Evolutionary conservation across 2,888 invertebrate species (phyloP).

Genomic region (Melitaea athalia): DNA sequence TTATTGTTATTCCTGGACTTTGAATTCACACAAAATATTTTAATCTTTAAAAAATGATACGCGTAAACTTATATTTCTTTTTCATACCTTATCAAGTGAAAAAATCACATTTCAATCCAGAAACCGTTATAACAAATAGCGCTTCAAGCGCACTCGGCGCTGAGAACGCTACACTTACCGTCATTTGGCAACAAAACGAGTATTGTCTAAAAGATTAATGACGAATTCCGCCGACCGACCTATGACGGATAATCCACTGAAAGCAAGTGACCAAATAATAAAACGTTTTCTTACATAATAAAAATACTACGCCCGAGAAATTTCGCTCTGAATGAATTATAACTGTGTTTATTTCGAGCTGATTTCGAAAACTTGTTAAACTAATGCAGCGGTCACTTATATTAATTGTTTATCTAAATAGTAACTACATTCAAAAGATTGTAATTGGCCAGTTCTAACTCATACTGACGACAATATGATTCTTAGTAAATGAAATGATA

Average conservation of each 20-base stretch:
- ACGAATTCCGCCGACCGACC: constrained; percentile 32
- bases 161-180: constrained; percentile 31
- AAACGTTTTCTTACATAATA: constrained; percentile 18
- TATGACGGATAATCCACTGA: constrained; percentile 34
- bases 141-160: constrained; percentile 36
- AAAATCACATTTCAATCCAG: constrained; percentile 14
- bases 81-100: not conserved
- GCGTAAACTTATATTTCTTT: not conserved
- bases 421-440: too few relatives aligned
- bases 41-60: too few relatives aligned
- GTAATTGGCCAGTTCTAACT: too few relatives aligned
- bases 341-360: too few relatives aligned
- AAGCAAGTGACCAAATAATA: constrained; percentile 30
- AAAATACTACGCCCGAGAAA: constrained; percentile 3
- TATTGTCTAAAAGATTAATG: constrained; percentile 41
- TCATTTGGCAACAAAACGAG: constrained; percentile 39
- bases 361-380: too few relatives aligned
- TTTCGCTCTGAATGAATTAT: not conserved
- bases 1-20: too few relatives aligned
- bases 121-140: constrained; percentile 29
- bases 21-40: too few relatives aligned
- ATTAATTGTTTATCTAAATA: too few relatives aligned
- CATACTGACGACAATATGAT: too few relatives aligned
- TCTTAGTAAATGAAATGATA: too few relatives aligned
- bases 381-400: too few relatives aligned